Percentiles rank a stretch among this genome's conserved stretches.
Evolutionary conservation across 2,888 invertebrate genomes (phyloP).

Genomic region (Phyllotreta striolata): DNA sequence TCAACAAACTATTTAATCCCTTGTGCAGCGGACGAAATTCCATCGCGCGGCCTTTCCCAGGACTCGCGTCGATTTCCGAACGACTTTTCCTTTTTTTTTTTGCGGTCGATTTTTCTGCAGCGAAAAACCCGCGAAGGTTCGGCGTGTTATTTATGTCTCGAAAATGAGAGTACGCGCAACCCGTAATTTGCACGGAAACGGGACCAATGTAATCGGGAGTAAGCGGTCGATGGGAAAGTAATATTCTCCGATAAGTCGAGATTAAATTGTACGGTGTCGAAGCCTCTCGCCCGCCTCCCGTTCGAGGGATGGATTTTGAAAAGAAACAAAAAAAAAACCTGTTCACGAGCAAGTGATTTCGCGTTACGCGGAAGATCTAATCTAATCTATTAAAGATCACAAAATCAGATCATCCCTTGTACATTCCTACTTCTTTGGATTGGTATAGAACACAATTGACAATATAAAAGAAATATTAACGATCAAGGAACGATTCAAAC

Average conservation of each 20-base stretch:
- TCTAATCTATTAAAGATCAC: no score
- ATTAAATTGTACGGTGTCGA: conserved; percentile 23
- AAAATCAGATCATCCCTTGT: no score
- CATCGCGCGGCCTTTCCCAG: conserved; percentile 6
- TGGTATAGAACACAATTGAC: no score
- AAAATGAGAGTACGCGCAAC: conserved; percentile 27
- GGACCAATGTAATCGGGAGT: conserved; percentile 25
- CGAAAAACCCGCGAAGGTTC: conserved; percentile 28
- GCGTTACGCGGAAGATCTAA: no score
- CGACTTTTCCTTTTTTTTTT: conserved; percentile 5
- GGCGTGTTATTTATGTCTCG: conserved; percentile 32
- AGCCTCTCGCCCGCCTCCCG: conserved; percentile 6
- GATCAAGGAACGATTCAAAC: no score
- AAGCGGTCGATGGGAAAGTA: conserved; percentile 21
- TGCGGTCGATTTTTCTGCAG: conserved; percentile 2
- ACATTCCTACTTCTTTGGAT: no score
- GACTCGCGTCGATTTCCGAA: conserved; percentile 2
- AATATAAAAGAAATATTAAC: no score
- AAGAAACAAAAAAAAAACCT: no score
- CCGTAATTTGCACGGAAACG: conserved; percentile 25
- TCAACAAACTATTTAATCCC: no score
- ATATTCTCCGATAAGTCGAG: conserved; percentile 16
- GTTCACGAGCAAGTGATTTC: background rate
- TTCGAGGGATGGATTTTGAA: conserved; percentile 19
- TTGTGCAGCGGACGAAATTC: no score